These are phyloP conservation scores for Chrysina gloriosa DNA, from an alignment of 2,888 invertebrate genomes.

Conservation along the genomic window DNA sequence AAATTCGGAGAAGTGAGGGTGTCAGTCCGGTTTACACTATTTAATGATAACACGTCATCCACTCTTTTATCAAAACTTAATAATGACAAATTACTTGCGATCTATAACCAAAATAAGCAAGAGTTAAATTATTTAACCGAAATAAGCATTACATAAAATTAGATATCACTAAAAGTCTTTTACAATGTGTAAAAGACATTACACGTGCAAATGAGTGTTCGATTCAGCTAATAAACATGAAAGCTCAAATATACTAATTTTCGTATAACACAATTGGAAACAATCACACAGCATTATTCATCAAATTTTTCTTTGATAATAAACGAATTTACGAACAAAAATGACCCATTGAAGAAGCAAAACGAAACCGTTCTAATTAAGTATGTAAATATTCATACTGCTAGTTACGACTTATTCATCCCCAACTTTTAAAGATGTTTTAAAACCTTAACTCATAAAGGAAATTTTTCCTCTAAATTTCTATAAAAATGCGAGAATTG, in stretches of 20 bases:
- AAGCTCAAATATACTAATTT: background rate
- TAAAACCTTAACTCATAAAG: slow-evolving; percentile 58
- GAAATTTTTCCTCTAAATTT: slow-evolving; percentile 57
- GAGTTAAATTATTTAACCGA: no score
- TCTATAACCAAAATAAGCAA: no score
- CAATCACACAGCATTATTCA: background rate
- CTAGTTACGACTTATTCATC: slow-evolving; percentile 59
- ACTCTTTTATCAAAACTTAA: no score
- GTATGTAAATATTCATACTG: slow-evolving; percentile 59
- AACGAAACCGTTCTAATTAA: slow-evolving; percentile 50
- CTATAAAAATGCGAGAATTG: slow-evolving; percentile 58
- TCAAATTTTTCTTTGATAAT: background rate
- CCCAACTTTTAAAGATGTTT: slow-evolving; percentile 56
- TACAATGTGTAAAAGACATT: no score
- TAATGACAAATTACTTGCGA: no score
- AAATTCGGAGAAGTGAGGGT: no score
- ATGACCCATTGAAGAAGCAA: background rate
- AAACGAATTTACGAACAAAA: slow-evolving; percentile 16
- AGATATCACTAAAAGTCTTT: no score
- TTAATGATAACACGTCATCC: no score
- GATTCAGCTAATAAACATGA: no score
- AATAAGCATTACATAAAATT: no score
- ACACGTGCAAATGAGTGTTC: no score
- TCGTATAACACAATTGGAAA: background rate
- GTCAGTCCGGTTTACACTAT: no score